phyloP scores from a whole-genome alignment of 2,888 invertebrate species.

The Athrips mouffetella region DNA sequence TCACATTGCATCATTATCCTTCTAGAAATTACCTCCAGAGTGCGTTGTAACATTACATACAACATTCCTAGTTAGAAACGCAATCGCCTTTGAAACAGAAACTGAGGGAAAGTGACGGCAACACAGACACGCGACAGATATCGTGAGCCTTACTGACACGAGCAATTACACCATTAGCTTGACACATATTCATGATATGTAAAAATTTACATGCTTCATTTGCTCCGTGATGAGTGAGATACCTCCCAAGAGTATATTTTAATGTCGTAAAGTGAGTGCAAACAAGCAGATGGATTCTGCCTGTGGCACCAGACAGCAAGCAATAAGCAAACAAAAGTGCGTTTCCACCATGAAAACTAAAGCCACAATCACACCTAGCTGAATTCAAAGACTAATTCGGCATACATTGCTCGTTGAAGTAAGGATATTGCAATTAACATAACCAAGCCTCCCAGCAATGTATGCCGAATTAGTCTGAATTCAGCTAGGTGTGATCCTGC shows the following conservation, averaged over 20 bases:
- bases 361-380: no score
- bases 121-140: constrained; percentile 62
- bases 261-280: no score
- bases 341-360: no score
- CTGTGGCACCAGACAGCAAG: no score
- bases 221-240: background rate
- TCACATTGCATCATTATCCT: background rate
- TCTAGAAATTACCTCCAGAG: constrained; percentile 12
- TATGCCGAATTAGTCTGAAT: no score
- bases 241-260: background rate
- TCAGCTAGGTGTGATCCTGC: no score
- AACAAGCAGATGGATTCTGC: no score
- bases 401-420: no score
- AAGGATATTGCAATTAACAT: no score
- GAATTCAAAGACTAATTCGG: no score
- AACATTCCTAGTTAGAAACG: constrained; percentile 61
- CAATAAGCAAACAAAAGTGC: no score
- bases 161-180: constrained; percentile 44
- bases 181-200: constrained; percentile 20
- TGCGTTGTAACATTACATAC: constrained; percentile 24
- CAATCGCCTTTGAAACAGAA: constrained; percentile 59
- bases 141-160: constrained; percentile 46
- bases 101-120: constrained; percentile 65
- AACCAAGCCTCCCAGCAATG: no score
- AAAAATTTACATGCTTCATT: constrained; percentile 12